These are phyloP conservation scores for Notoglanidium macrostoma DNA, from an alignment of 2,797 vertebrate species.

Conservation along the genomic window DNA sequence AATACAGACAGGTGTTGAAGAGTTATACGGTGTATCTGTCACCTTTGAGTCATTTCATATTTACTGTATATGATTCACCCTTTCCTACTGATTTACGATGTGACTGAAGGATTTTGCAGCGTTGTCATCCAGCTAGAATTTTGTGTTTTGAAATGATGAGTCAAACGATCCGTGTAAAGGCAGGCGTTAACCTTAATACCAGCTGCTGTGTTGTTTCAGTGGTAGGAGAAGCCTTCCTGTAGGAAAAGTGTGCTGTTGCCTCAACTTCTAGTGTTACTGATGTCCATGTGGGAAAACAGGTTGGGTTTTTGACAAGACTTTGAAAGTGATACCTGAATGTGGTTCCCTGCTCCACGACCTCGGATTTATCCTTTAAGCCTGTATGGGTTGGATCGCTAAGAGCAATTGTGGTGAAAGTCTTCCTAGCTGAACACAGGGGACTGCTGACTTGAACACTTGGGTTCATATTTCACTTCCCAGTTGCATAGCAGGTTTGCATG, in stretches of 20 bases:
- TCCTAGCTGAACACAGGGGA: slow-evolving; percentile 2
- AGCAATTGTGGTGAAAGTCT: slow-evolving; percentile 9
- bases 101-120: not conserved
- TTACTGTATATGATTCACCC: not conserved
- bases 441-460: slow-evolving; percentile 6
- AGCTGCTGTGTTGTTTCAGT: slow-evolving; percentile 44
- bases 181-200: slow-evolving; percentile 6
- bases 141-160: not conserved
- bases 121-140: not conserved
- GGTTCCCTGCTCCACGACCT: slow-evolving; percentile 30
- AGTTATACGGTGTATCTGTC: not conserved
- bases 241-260: slow-evolving; percentile 25
- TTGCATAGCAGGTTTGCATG: not conserved
- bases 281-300: slow-evolving; percentile 41
- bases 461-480: not conserved
- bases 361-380: slow-evolving; percentile 36
- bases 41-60: not conserved
- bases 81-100: not conserved
- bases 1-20: not conserved
- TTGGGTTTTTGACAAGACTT: slow-evolving; percentile 39
- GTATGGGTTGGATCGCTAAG: slow-evolving; percentile 29
- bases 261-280: slow-evolving; percentile 40
- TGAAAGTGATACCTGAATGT: slow-evolving; percentile 48
- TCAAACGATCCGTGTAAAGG: slow-evolving; percentile 10
- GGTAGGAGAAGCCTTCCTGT: slow-evolving; percentile 40